phyloP scores from a whole-genome alignment of 2,113 vertebrate genomes.

The Nipponia nippon region DNA sequence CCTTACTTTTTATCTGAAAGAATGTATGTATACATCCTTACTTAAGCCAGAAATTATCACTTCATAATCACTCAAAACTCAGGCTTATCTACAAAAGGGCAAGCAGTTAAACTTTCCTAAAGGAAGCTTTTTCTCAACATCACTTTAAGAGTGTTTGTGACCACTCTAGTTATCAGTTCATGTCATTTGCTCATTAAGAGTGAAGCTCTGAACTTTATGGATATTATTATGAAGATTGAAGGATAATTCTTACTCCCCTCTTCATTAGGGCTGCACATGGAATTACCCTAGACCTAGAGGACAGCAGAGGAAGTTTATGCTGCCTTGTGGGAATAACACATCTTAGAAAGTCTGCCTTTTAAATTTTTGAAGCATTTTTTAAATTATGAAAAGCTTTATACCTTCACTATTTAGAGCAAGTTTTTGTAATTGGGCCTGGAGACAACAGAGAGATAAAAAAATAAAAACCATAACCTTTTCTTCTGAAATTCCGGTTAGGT shows the following conservation, averaged over 20 bases:
- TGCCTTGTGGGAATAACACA: background rate
- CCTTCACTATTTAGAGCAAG: background rate
- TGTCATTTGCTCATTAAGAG: background rate
- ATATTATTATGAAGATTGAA: background rate
- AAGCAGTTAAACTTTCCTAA: background rate
- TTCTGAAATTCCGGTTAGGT: background rate
- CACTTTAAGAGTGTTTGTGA: background rate
- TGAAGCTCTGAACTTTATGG: background rate
- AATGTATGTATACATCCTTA: background rate
- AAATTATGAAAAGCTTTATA: background rate
- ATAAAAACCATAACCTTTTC: background rate
- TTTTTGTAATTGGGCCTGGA: background rate
- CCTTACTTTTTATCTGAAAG: background rate
- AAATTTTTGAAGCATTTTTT: background rate
- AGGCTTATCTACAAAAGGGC: background rate
- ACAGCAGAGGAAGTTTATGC: background rate
- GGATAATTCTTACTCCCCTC: background rate
- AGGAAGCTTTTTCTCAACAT: background rate
- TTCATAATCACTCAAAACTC: background rate
- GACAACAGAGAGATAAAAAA: background rate
- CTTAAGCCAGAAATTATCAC: background rate
- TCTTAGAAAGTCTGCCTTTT: background rate
- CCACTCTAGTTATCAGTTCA: background rate
- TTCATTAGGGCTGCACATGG: background rate
- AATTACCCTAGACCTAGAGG: background rate